phyloP scores from a whole-genome alignment of 1,140 invertebrate genomes.

The Medauroidea extradentata region DNA sequence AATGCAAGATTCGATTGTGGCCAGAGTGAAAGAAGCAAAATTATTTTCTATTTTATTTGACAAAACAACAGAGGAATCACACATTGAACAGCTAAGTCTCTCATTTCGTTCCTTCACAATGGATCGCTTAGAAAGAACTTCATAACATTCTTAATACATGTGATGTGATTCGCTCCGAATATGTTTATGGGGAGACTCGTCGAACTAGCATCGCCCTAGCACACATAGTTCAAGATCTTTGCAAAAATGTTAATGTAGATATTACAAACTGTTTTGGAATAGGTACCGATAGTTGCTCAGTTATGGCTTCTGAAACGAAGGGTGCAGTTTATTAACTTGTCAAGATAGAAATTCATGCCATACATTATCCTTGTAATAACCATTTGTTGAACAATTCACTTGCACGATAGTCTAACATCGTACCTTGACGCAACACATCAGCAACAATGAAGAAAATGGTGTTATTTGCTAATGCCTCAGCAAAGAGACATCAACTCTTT shows the following conservation, averaged over 20 bases:
- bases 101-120: slow-evolving; percentile 21
- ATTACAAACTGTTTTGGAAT: slow-evolving; percentile 19
- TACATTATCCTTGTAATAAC: slow-evolving; percentile 24
- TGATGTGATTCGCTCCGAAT: slow-evolving; percentile 8
- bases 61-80: slow-evolving; percentile 32
- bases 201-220: slow-evolving; percentile 19
- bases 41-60: slow-evolving; percentile 30
- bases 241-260: slow-evolving; percentile 23
- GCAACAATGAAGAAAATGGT: slow-evolving; percentile 25
- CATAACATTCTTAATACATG: slow-evolving; percentile 26
- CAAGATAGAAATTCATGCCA: slow-evolving; percentile 21
- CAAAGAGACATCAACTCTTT: slow-evolving; percentile 17
- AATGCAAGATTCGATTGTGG: slow-evolving; percentile 24
- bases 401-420: slow-evolving; percentile 16
- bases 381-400: slow-evolving; percentile 28
- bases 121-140: slow-evolving; percentile 27
- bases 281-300: slow-evolving; percentile 16
- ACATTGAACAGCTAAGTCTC: slow-evolving; percentile 28
- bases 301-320: slow-evolving; percentile 22
- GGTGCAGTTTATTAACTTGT: slow-evolving; percentile 19
- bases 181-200: slow-evolving; percentile 15
- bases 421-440: slow-evolving; percentile 20
- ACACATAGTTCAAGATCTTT: slow-evolving; percentile 19
- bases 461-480: slow-evolving; percentile 26
- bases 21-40: slow-evolving; percentile 22